phyloP scores from a whole-genome alignment of 2,113 vertebrate genomes.

The Microcebus murinus region DNA sequence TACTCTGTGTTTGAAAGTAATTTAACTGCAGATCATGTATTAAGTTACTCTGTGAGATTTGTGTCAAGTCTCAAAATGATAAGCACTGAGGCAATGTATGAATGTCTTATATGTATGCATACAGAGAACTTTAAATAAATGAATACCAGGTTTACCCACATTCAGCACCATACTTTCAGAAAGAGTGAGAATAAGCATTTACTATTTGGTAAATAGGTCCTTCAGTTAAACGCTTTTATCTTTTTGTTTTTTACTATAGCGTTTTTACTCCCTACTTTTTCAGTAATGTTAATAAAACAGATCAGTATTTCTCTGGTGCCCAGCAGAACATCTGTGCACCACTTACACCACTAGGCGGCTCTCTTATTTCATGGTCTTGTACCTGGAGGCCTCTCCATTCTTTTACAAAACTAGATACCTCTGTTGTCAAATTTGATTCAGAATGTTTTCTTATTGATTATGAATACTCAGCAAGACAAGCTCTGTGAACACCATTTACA shows the following conservation, averaged over 20 bases:
- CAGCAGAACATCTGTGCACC: background rate
- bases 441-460: constrained; percentile 38
- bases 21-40: background rate
- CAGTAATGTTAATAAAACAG: background rate
- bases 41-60: constrained; percentile 11
- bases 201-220: background rate
- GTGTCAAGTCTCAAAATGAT: background rate
- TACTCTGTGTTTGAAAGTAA: constrained; percentile 11
- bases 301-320: background rate
- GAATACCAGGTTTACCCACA: background rate
- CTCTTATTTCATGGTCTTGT: constrained; percentile 10
- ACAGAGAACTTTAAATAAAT: background rate
- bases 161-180: background rate
- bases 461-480: background rate
- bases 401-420: background rate
- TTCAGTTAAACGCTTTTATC: background rate
- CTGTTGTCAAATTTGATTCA: constrained; percentile 6
- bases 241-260: background rate
- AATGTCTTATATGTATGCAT: background rate
- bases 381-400: background rate
- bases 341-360: constrained; percentile 42
- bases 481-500: background rate
- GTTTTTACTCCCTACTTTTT: background rate
- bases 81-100: background rate
- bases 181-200: background rate